These are phyloP conservation scores for Trematomus bernacchii DNA, from an alignment of 2,797 vertebrate genomes.

Conservation along the genomic window DNA sequence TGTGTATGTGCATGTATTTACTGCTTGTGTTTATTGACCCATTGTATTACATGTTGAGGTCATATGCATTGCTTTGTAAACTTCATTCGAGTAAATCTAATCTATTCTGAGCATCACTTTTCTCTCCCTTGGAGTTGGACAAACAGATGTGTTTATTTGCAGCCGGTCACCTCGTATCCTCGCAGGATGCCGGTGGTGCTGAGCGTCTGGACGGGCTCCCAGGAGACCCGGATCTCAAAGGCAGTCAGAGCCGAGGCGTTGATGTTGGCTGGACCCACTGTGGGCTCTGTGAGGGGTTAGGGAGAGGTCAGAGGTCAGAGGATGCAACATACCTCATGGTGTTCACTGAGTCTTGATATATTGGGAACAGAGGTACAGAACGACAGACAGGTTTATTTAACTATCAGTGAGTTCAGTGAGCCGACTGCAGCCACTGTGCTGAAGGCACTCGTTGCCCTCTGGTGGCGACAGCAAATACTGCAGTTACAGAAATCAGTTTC, in stretches of 20 bases:
- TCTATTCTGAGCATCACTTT: not conserved
- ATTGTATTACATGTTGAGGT: no score
- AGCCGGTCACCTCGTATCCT: slow-evolving; percentile 91
- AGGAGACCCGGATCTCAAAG: slow-evolving; percentile 94
- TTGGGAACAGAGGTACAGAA: not conserved
- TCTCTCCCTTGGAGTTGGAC: no score
- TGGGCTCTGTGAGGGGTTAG: slow-evolving; percentile 88
- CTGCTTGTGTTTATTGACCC: no score
- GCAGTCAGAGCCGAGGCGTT: slow-evolving; percentile 89
- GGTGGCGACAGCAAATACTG: slow-evolving; percentile 24
- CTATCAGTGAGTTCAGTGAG: not conserved
- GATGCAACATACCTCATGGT: not conserved
- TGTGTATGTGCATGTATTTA: no score
- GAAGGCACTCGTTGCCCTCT: slow-evolving; percentile 26
- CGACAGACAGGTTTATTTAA: not conserved
- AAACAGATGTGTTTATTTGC: slow-evolving; percentile 3
- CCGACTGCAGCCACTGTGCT: not conserved
- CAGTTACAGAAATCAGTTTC: not conserved
- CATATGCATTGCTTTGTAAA: no score
- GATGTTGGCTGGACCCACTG: slow-evolving; percentile 87
- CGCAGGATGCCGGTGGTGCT: slow-evolving; percentile 89
- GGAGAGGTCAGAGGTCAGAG: not conserved
- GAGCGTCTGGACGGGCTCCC: slow-evolving; percentile 90
- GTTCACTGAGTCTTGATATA: not conserved
- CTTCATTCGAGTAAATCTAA: no score